phyloP scores from a whole-genome alignment of 2,113 vertebrate genomes.

The Rhineura floridana region DNA sequence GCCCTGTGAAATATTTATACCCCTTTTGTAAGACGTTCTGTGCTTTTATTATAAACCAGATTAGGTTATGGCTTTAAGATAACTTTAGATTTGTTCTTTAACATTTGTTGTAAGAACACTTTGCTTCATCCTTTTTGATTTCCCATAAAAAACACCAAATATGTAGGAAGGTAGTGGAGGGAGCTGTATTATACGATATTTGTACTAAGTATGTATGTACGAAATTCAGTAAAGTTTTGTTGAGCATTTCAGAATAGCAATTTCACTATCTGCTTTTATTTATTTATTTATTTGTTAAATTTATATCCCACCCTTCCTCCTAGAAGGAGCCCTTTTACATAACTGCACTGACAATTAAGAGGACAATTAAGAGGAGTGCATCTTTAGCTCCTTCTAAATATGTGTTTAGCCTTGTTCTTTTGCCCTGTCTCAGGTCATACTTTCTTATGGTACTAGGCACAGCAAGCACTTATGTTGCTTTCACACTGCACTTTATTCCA shows the following conservation, averaged over 20 bases:
- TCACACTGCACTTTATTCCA: no score
- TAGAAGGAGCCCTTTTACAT: no score
- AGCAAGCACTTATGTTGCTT: conserved; percentile 29
- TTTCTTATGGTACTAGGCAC: conserved; percentile 50
- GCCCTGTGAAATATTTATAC: conserved; percentile 23
- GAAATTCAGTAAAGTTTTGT: no score
- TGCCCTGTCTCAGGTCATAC: conserved; percentile 5
- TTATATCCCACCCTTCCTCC: no score
- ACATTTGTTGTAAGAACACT: not conserved
- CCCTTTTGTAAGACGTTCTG: conserved; percentile 19
- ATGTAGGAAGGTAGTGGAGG: not conserved
- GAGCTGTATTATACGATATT: no score
- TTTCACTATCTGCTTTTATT: conserved; percentile 53
- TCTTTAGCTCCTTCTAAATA: conserved; percentile 31
- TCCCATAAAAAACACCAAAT: conserved; percentile 3
- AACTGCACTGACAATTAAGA: conserved; percentile 41
- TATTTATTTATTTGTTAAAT: no score
- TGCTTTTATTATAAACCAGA: conserved; percentile 31
- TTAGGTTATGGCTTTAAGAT: conserved; percentile 32
- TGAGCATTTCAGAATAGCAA: conserved; percentile 12
- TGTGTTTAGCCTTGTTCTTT: conserved; percentile 28
- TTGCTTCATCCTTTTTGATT: not conserved
- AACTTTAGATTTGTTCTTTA: conserved; percentile 13
- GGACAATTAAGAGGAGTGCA: conserved; percentile 34
- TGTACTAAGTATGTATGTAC: no score